These are phyloP conservation scores for Euphydryas editha DNA, from an alignment of 2,888 invertebrate species.

Conservation along the genomic window DNA sequence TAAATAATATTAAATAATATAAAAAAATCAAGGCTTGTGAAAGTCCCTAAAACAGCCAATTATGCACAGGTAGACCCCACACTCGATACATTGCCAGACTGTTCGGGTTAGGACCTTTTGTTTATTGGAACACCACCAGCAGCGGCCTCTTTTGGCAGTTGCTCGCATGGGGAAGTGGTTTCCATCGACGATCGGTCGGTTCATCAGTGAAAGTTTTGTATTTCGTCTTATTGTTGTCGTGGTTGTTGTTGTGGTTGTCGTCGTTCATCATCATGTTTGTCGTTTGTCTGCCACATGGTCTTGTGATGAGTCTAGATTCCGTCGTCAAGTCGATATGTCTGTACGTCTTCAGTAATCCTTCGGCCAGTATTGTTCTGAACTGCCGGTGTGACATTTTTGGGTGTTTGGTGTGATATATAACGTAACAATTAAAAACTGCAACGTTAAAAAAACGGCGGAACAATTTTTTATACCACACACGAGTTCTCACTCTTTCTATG, in stretches of 20 bases:
- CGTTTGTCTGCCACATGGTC: neutral
- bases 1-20: no score
- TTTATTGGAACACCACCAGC: neutral
- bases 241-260: no score
- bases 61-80: neutral
- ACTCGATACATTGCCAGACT: neutral
- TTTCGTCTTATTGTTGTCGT: no score
- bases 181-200: neutral
- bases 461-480: slow-evolving; percentile 17
- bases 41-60: neutral
- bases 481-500: neutral
- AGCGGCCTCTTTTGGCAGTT: neutral
- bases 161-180: neutral
- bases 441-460: neutral
- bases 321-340: neutral
- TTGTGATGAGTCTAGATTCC: neutral
- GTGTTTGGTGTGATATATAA: neutral
- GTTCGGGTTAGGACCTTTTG: neutral
- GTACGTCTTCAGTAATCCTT: neutral
- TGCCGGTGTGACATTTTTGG: neutral
- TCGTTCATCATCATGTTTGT: no score
- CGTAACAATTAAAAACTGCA: slow-evolving; percentile 7
- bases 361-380: neutral
- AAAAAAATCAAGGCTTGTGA: neutral
- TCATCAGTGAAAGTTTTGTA: no score